Conservation (phyloP, 2,797 vertebrate genomes). For the Threskiornis aethiopicus region DNA sequence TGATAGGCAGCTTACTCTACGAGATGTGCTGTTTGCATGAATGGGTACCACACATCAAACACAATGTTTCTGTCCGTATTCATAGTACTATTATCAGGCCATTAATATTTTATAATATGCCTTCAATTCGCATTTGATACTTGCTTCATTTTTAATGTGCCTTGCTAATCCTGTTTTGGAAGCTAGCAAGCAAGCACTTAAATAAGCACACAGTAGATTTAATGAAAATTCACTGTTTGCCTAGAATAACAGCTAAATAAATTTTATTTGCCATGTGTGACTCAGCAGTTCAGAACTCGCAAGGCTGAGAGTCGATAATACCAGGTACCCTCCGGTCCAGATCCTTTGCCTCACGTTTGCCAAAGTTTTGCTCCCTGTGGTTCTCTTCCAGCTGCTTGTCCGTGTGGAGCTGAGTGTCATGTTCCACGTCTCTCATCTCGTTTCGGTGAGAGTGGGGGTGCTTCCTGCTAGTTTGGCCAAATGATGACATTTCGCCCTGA, state of each 20-base stretch:
- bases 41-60: not conserved
- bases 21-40: not conserved
- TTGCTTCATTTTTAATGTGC: not conserved
- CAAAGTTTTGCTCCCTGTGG: not conserved
- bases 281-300: not conserved
- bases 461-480: not conserved
- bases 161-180: not conserved
- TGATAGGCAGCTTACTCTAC: not conserved
- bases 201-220: not conserved
- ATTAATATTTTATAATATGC: not conserved
- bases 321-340: not conserved
- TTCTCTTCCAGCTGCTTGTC: not conserved
- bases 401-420: not conserved
- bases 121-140: not conserved
- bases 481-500: not conserved
- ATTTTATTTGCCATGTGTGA: not conserved
- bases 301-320: not conserved
- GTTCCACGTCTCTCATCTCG: not conserved
- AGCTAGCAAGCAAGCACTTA: not conserved
- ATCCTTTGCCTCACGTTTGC: not conserved
- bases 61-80: not conserved
- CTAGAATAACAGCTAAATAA: not conserved
- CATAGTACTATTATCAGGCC: not conserved
- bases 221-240: not conserved
- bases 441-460: not conserved